Base-by-base conservation (phyloP, 2,797 vertebrate genomes). In the Poecile montanus region DNA sequence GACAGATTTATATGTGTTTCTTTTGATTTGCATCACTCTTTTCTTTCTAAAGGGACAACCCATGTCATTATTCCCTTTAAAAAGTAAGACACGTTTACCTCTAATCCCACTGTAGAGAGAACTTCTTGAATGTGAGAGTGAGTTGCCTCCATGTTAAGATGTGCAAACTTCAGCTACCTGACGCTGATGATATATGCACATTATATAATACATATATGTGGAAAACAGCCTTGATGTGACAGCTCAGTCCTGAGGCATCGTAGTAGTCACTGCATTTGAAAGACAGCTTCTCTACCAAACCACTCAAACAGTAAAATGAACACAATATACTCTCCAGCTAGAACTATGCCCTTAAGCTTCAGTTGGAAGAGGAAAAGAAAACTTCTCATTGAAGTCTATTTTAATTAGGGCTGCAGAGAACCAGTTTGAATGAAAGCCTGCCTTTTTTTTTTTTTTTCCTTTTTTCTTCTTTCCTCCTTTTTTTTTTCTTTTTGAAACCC, bases 401-500 rank as follows among this genome's bases (percentile, higher is more conserved):
- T 97, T 97, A 98, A 97, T 98, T 98, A 98, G 97, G 95, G 93
- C 95, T 95, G 96, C 94, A 95, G 96, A 97, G 94, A 98, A 95
- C 73, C 68, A 40, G 88, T 85, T 10, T 80, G 83, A 92, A 95
- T 89, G 94, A 87, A 92, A 95, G 87, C 66, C 71, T 94, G 86
- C 27, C 21, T 80, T 67, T 60, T 79, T 50, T 56, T 44, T 53
- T 36, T 40, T 36, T 57, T 54, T 73, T 68, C 51, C 13, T 3
- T 10, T 10, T 8, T 32, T 10, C 38, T 16, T 25, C 9, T 3
- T 3, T 2, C 2, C 6, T 1, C 11, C 2, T 3, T 1, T 3
- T 42, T 66, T 88, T 89, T 92, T 90, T 15, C 13, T 50, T 79
- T 90, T 50, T 88, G 40, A 95, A 93, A 90, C 14, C 27, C 56